A percentile compares a stretch with the other conserved stretches of the same genome.
These are phyloP conservation scores for Phorcus lineatus DNA, from an alignment of 2,888 invertebrate species.

Conservation along the genomic window DNA sequence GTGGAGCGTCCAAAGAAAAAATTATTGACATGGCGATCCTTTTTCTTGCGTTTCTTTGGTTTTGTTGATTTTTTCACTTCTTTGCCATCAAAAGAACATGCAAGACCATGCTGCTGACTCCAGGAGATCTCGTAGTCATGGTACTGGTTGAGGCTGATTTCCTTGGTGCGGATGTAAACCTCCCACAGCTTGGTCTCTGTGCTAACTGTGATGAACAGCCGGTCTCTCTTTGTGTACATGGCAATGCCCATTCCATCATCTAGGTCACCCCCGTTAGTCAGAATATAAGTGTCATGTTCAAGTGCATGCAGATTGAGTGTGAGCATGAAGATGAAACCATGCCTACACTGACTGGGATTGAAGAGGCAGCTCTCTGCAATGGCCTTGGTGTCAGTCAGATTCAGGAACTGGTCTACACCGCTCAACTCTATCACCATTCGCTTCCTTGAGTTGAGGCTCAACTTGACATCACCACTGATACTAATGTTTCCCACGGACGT, in stretches of 20 bases:
- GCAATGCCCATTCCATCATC: slow-evolving; percentile 39
- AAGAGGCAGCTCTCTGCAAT: slow-evolving; percentile 37
- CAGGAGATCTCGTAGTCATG: slow-evolving; percentile 37
- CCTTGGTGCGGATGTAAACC: slow-evolving; percentile 33
- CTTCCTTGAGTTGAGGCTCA: slow-evolving; percentile 28
- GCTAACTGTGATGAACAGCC: slow-evolving; percentile 45
- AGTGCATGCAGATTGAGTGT: slow-evolving; percentile 39
- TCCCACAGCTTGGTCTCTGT: slow-evolving; percentile 44
- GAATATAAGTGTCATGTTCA: slow-evolving; percentile 42
- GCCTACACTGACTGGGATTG: slow-evolving; percentile 43
- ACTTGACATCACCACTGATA: background rate
- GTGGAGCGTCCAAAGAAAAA: slow-evolving; percentile 15
- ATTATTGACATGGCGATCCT: slow-evolving; percentile 4
- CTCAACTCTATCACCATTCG: slow-evolving; percentile 3
- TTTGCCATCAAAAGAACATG: slow-evolving; percentile 4
- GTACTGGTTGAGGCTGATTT: slow-evolving; percentile 22
- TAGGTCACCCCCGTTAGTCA: slow-evolving; percentile 47
- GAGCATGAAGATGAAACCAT: slow-evolving; percentile 44
- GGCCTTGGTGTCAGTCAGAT: background rate
- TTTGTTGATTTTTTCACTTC: background rate
- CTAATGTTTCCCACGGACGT: slow-evolving; percentile 33
- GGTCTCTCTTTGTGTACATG: slow-evolving; percentile 41
- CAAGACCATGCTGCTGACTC: slow-evolving; percentile 38
- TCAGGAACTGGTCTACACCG: background rate
- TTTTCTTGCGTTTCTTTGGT: background rate